Percentiles rank a stretch among this genome's conserved stretches.
Evolutionary conservation across 2,113 vertebrate genomes (phyloP).

Genomic region (Donacobius atricapilla): DNA sequence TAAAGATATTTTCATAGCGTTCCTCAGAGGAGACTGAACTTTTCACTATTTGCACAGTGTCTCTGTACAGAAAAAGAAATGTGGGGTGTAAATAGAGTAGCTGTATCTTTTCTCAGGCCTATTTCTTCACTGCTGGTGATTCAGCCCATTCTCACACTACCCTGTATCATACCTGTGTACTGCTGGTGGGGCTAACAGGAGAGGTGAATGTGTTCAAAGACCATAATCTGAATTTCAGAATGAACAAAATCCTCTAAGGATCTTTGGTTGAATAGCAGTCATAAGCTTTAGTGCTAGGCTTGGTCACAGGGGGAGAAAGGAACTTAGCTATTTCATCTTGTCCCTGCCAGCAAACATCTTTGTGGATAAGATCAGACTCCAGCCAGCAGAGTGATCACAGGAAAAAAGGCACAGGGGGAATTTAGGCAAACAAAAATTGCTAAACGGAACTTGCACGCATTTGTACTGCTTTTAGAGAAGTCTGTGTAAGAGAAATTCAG

Average conservation of each 20-base stretch:
- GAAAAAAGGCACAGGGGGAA: not conserved
- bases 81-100: not conserved
- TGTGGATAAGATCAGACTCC: not conserved
- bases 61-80: not conserved
- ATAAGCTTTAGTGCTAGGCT: not conserved
- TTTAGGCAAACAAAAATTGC: conserved; percentile 6
- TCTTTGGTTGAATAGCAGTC: not conserved
- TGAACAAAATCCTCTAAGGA: not conserved
- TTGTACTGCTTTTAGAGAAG: not conserved
- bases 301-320: not conserved
- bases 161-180: not conserved
- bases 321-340: not conserved
- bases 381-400: not conserved
- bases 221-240: not conserved
- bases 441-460: not conserved
- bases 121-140: not conserved
- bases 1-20: not conserved
- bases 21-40: not conserved
- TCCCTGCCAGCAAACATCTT: conserved; percentile 30
- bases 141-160: not conserved
- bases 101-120: not conserved
- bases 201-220: not conserved
- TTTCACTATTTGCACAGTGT: not conserved
- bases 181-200: not conserved
- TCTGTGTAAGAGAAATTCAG: not conserved